These are phyloP conservation scores for Desmophyllum pertusum DNA, from an alignment of 92 coral and sea anemone genomes.

Conservation along the genomic window DNA sequence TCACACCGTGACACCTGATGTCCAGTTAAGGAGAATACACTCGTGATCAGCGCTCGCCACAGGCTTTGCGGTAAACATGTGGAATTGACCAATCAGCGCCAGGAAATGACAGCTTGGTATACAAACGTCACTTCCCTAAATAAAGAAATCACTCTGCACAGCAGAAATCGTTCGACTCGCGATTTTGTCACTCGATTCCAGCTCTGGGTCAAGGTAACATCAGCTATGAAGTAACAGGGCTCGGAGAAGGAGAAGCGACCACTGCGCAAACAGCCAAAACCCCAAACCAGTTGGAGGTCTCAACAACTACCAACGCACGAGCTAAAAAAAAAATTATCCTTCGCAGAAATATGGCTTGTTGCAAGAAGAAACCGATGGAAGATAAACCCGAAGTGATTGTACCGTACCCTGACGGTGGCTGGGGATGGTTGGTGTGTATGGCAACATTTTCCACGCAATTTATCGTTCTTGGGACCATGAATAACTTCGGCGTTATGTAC, in stretches of 20 bases:
- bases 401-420: conserved; percentile 96
- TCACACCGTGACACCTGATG: conserved; percentile 26
- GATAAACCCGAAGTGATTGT: conserved; percentile 72
- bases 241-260: neutral
- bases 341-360: conserved; percentile 63
- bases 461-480: conserved; percentile 96
- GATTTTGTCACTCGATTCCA: conserved; percentile 38
- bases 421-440: conserved; percentile 98
- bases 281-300: neutral
- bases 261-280: neutral
- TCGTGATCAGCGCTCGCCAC: conserved; percentile 26
- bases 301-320: neutral
- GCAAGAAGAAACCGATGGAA: conserved; percentile 71
- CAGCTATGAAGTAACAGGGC: neutral
- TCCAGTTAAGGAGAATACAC: conserved; percentile 46
- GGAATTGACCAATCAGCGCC: conserved; percentile 65
- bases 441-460: conserved; percentile 93
- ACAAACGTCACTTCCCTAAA: conserved; percentile 56
- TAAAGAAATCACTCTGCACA: conserved; percentile 27
- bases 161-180: neutral
- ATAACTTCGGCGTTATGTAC: conserved; percentile 92
- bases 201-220: conserved; percentile 29
- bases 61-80: conserved; percentile 51
- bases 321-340: neutral
- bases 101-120: conserved; percentile 33